Evolutionary conservation across 2,888 invertebrate species (phyloP).

Genomic region (Notodonta ziczac): DNA sequence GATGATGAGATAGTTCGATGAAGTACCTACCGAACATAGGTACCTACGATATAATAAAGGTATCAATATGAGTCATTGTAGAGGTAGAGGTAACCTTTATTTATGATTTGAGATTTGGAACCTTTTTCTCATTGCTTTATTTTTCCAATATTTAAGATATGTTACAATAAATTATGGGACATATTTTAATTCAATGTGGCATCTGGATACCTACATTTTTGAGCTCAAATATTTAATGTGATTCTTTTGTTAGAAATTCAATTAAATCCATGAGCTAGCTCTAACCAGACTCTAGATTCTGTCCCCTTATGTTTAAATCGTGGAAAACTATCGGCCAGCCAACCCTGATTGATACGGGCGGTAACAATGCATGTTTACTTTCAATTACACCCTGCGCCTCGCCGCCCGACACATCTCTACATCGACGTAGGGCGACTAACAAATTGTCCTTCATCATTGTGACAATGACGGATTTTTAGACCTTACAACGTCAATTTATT

Average conservation of each 20-base stretch:
- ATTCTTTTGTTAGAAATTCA: background rate
- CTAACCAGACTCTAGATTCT: background rate
- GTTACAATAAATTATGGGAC: too few species aligned
- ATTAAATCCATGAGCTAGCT: background rate
- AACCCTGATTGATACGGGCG: constrained; percentile 76
- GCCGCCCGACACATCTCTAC: constrained; percentile 28
- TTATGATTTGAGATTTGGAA: too few species aligned
- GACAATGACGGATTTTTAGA: background rate
- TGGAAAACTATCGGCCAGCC: constrained; percentile 52
- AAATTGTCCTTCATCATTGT: background rate
- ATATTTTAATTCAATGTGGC: too few species aligned
- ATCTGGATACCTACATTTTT: background rate
- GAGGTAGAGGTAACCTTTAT: too few species aligned
- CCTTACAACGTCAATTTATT: background rate
- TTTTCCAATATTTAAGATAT: too few species aligned
- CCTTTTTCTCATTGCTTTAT: too few species aligned
- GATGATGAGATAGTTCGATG: too few species aligned
- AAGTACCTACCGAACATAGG: too few species aligned
- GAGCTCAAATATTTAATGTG: background rate
- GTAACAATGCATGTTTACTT: constrained; percentile 80
- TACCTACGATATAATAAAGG: too few species aligned
- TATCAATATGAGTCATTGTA: too few species aligned
- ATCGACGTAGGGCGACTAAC: constrained; percentile 28
- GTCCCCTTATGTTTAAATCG: constrained; percentile 46
- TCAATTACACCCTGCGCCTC: constrained; percentile 72